Conservation (phyloP, 2,797 vertebrate genomes). For the Lutjanus argentimaculatus region DNA sequence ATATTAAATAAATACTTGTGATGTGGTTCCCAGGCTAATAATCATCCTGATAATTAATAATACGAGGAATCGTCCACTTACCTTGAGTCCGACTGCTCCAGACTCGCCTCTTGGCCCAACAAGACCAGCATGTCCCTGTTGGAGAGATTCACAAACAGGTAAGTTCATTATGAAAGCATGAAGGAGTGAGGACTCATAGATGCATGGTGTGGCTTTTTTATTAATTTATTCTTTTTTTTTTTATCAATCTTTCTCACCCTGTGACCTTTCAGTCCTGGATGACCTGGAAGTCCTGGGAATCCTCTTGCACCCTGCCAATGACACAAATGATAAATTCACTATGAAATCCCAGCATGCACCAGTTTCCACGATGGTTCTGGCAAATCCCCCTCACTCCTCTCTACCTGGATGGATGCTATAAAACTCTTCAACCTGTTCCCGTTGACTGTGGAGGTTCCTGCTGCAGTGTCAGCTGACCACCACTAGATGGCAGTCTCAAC, state of each 20-base stretch:
- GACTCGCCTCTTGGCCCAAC: slow-evolving; percentile 66
- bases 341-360: not conserved
- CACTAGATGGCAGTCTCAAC: not conserved
- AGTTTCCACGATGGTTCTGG: not conserved
- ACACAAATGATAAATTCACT: not conserved
- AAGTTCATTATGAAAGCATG: not conserved
- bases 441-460: not conserved
- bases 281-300: slow-evolving; percentile 96
- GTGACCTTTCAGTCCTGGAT: slow-evolving; percentile 93
- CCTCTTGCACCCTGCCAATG: slow-evolving; percentile 89
- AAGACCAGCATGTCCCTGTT: slow-evolving; percentile 72
- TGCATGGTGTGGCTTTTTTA: too few relatives aligned
- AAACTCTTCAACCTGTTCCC: not conserved
- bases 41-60: not conserved
- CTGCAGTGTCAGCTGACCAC: not conserved
- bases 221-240: too few relatives aligned
- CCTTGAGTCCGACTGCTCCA: slow-evolving; percentile 74
- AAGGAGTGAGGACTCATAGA: not conserved
- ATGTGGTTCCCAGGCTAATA: too few relatives aligned
- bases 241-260: slow-evolving; percentile 85
- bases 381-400: not conserved
- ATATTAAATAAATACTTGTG: too few relatives aligned
- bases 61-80: not conserved
- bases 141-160: not conserved
- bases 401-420: not conserved